These are phyloP conservation scores for Bombus polaris DNA, from an alignment of 1,140 invertebrate species.

Conservation along the genomic window DNA sequence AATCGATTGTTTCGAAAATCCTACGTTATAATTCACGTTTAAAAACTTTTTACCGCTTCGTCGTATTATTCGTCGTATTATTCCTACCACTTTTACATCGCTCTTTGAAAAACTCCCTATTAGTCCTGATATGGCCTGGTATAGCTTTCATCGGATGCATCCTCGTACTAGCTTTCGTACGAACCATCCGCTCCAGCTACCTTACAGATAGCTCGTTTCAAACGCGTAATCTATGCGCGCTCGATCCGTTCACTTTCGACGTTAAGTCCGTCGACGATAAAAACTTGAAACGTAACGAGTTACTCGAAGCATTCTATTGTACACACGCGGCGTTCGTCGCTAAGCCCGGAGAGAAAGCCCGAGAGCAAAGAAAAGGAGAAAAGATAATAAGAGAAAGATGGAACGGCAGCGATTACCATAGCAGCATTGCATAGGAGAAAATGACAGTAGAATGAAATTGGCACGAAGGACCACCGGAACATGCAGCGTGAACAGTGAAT, in stretches of 20 bases:
- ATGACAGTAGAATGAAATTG: slow-evolving; percentile 1
- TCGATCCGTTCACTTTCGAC: not conserved
- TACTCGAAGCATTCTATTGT: not conserved
- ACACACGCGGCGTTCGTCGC: not conserved
- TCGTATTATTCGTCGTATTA: too few relatives aligned
- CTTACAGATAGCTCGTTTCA: not conserved
- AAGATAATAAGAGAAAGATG: not conserved
- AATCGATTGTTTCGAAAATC: too few relatives aligned
- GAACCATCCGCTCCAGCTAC: not conserved
- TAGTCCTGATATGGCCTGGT: too few relatives aligned
- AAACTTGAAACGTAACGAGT: not conserved
- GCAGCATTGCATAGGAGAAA: not conserved
- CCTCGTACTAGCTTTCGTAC: too few relatives aligned
- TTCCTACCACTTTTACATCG: too few relatives aligned
- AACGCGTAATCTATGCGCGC: not conserved
- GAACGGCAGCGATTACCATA: slow-evolving; percentile 35
- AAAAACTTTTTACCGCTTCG: too few relatives aligned
- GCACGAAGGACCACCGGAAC: not conserved
- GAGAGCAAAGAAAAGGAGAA: too few relatives aligned
- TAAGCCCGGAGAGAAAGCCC: not conserved
- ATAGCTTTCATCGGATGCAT: too few relatives aligned
- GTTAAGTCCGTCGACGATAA: not conserved
- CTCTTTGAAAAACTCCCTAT: too few relatives aligned
- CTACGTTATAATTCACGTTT: too few relatives aligned
- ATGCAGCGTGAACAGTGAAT: slow-evolving; percentile 7